A percentile compares a stretch with the other conserved stretches of the same genome.
These are phyloP conservation scores for Idaea straminata DNA, from an alignment of 2,888 invertebrate genomes.

Conservation along the genomic window DNA sequence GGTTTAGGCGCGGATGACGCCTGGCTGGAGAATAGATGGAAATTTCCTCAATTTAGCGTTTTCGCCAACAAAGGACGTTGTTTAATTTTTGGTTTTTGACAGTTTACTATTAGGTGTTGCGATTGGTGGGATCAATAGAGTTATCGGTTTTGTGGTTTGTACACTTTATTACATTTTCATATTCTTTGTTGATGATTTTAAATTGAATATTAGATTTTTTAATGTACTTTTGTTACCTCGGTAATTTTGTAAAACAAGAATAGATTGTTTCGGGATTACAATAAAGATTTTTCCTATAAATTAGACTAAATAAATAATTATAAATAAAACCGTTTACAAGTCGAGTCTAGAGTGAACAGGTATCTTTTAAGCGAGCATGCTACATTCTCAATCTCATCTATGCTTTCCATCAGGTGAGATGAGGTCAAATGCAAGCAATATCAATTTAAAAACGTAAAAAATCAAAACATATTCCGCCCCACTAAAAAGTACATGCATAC, in stretches of 20 bases:
- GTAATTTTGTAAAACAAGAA: too few species aligned
- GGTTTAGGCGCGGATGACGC: constrained; percentile 80
- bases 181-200: background rate
- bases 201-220: background rate
- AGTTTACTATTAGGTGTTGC: constrained; percentile 60
- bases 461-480: background rate
- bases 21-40: constrained; percentile 80
- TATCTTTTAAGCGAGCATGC: too few species aligned
- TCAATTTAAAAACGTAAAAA: too few species aligned
- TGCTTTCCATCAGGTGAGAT: too few species aligned
- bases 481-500: background rate
- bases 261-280: too few species aligned
- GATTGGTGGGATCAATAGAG: constrained; percentile 30
- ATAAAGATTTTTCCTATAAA: too few species aligned
- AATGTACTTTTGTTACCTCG: too few species aligned
- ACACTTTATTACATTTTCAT: background rate
- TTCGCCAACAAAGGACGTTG: constrained; percentile 78
- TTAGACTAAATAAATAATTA: too few species aligned
- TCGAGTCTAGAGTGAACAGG: too few species aligned
- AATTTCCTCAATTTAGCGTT: constrained; percentile 81
- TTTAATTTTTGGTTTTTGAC: constrained; percentile 79
- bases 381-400: too few species aligned
- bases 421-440: too few species aligned
- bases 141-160: background rate
- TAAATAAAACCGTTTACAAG: too few species aligned